These are phyloP conservation scores for Alauda arvensis DNA, from an alignment of 2,797 vertebrate genomes.

Conservation along the genomic window DNA sequence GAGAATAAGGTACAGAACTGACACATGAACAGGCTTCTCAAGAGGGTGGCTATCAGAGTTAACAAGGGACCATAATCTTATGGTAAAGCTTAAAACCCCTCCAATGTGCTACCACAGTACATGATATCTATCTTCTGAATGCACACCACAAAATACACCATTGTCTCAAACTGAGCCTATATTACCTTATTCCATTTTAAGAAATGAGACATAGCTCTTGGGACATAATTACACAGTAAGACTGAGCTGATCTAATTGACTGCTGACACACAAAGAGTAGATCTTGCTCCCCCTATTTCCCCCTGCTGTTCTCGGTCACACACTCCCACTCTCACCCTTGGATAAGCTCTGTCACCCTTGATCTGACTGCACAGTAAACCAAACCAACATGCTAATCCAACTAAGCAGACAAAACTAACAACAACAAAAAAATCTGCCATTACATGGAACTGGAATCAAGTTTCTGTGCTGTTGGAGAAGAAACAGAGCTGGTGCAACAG, in stretches of 20 bases:
- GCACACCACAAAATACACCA: neutral
- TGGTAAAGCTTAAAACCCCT: neutral
- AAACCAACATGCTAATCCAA: neutral
- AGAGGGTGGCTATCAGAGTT: neutral
- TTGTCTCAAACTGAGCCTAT: neutral
- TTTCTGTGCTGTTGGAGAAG: neutral
- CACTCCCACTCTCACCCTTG: neutral
- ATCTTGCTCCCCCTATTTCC: neutral
- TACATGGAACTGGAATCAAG: neutral
- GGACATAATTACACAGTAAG: neutral
- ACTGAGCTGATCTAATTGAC: neutral
- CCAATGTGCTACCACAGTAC: neutral
- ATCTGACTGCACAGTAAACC: neutral
- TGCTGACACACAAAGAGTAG: neutral
- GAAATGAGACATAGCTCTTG: neutral
- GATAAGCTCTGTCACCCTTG: neutral
- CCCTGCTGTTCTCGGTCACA: neutral
- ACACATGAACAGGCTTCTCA: neutral
- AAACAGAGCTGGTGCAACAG: neutral
- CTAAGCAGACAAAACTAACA: neutral
- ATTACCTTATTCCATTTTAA: neutral
- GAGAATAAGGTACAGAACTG: neutral
- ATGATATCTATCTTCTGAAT: neutral
- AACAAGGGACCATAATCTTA: neutral
- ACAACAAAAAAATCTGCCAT: neutral